Conservation (phyloP, 2,113 vertebrate species). For the Cynopterus brachyotis region DNA sequence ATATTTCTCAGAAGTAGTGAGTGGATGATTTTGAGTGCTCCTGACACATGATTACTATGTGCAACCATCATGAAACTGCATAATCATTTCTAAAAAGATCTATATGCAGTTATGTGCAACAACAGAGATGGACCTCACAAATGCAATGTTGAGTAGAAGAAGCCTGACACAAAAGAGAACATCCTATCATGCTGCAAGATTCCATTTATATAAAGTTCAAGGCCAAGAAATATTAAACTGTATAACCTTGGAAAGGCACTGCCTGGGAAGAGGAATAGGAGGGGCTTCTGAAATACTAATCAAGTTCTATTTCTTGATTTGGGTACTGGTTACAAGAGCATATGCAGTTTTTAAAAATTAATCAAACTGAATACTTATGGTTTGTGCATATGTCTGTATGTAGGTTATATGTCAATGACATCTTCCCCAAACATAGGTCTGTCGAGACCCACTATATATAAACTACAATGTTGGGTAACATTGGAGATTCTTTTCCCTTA, state of each 20-base stretch:
- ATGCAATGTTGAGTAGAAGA: neutral
- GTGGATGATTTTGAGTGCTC: slow-evolving; percentile 32
- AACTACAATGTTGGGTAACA: neutral
- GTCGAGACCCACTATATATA: neutral
- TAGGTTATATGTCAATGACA: neutral
- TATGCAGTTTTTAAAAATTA: slow-evolving; percentile 1
- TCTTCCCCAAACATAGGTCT: neutral
- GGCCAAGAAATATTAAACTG: neutral
- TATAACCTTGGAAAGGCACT: neutral
- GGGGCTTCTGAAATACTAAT: neutral
- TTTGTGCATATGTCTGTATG: neutral
- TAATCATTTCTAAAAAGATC: neutral
- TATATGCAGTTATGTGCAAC: neutral
- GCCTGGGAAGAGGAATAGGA: neutral
- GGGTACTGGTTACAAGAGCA: neutral
- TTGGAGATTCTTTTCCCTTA: neutral
- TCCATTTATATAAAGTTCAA: neutral
- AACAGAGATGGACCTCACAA: neutral
- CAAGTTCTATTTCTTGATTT: neutral
- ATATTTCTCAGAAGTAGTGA: slow-evolving; percentile 7
- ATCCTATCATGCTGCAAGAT: neutral
- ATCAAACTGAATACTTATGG: neutral
- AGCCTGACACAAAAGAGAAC: neutral
- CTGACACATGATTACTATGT: neutral
- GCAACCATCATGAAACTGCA: neutral